phyloP scores from a whole-genome alignment of 1,140 invertebrate genomes.

The Scylla paramamosain region DNA sequence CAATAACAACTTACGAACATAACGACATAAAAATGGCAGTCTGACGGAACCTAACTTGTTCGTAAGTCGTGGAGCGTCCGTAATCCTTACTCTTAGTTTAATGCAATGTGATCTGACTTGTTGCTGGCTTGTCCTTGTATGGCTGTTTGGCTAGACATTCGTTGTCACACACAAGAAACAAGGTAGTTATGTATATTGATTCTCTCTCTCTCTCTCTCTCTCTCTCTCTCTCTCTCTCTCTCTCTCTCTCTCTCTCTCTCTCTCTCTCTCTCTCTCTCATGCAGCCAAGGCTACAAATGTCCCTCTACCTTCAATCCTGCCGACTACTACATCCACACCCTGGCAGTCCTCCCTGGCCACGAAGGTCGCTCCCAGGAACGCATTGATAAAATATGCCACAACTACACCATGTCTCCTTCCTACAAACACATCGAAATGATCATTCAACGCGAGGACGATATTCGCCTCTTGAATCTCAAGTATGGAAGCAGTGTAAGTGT shows the following conservation, averaged over 20 bases:
- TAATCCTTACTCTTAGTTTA: too few relatives aligned
- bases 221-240: too few relatives aligned
- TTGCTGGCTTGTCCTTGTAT: too few relatives aligned
- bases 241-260: neutral
- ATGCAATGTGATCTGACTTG: too few relatives aligned
- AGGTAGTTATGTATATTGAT: too few relatives aligned
- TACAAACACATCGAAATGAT: slow-evolving; percentile 84
- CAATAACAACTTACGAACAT: too few relatives aligned
- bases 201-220: too few relatives aligned
- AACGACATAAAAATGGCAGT: too few relatives aligned
- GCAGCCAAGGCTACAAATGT: slow-evolving; percentile 88
- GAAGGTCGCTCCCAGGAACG: slow-evolving; percentile 82
- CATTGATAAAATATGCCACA: slow-evolving; percentile 87
- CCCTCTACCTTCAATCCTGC: slow-evolving; percentile 87
- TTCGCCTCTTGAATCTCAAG: slow-evolving; percentile 61
- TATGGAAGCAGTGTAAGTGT: slow-evolving; percentile 43
- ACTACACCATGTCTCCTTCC: slow-evolving; percentile 88
- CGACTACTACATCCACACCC: slow-evolving; percentile 86
- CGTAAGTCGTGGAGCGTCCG: too few relatives aligned
- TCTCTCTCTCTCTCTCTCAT: neutral
- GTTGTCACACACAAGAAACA: too few relatives aligned
- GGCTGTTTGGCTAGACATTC: too few relatives aligned
- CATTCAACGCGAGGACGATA: slow-evolving; percentile 77
- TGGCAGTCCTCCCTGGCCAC: slow-evolving; percentile 84
- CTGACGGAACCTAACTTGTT: too few relatives aligned